A percentile compares a stretch with the other conserved stretches of the same genome.
Conservation (phyloP, 2,113 vertebrate species). For the Nestor notabilis region DNA sequence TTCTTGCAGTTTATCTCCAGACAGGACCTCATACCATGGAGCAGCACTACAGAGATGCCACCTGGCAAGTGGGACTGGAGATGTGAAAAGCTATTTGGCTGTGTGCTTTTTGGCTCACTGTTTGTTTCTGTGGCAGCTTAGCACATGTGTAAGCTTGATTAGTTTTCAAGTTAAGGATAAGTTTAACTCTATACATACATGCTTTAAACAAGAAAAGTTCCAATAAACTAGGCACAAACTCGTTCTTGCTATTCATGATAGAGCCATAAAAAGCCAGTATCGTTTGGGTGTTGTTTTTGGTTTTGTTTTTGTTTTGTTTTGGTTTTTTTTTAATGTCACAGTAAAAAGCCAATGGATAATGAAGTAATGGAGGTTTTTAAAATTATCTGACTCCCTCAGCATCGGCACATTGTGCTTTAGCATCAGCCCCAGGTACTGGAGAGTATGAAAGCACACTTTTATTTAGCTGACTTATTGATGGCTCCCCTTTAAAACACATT, state of each 20-base stretch:
- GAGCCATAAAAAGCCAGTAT: neutral
- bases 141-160: neutral
- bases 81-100: neutral
- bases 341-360: neutral
- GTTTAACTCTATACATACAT: neutral
- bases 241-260: neutral
- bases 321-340: neutral
- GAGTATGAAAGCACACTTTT: fast-evolving
- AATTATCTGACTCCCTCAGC: neutral
- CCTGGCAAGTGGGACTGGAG: fast-evolving
- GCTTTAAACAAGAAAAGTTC: neutral
- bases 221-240: neutral
- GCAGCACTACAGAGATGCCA: neutral
- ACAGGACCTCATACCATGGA: neutral
- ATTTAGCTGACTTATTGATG: fast-evolving
- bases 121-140: neutral
- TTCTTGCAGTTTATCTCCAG: neutral
- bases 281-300: neutral
- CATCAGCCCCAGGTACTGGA: neutral
- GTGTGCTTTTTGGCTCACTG: neutral
- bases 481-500: neutral
- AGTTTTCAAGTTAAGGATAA: neutral
- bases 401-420: too few relatives aligned
- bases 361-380: neutral
- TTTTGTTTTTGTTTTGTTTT: neutral